Percentiles rank a stretch among this genome's conserved stretches.
Conservation (phyloP, 2,888 invertebrate species). For the Cordilura impudica region DNA sequence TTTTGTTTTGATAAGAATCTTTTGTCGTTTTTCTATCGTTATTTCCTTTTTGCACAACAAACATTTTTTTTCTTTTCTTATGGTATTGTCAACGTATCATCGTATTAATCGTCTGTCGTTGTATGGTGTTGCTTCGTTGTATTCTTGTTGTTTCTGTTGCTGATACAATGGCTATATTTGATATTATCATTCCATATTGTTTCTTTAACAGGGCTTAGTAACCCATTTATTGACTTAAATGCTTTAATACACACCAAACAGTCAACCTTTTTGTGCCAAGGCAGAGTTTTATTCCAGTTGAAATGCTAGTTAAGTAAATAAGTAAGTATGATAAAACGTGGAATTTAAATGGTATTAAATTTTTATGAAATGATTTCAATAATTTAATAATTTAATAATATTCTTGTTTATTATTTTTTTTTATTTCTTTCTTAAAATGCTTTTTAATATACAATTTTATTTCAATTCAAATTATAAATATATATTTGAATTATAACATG, state of each 20-base stretch:
- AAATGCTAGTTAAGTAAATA: conserved; percentile 5
- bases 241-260: neutral
- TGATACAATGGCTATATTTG: conserved; percentile 5
- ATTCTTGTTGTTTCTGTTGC: neutral
- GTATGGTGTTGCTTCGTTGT: neutral
- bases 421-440: no score
- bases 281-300: neutral
- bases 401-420: no score
- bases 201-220: neutral
- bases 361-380: neutral
- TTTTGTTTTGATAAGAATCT: conserved; percentile 8
- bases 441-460: no score
- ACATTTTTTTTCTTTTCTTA: neutral
- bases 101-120: neutral
- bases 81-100: conserved; percentile 1
- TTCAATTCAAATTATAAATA: no score
- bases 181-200: neutral
- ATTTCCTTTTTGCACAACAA: neutral
- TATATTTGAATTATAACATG: no score
- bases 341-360: conserved; percentile 3
- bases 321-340: conserved; percentile 6
- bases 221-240: conserved; percentile 8
- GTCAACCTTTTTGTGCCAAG: neutral
- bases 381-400: no score
- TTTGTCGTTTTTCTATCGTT: neutral